Base-by-base conservation (phyloP, 2,797 vertebrate species). In the Caiman crocodilus region DNA sequence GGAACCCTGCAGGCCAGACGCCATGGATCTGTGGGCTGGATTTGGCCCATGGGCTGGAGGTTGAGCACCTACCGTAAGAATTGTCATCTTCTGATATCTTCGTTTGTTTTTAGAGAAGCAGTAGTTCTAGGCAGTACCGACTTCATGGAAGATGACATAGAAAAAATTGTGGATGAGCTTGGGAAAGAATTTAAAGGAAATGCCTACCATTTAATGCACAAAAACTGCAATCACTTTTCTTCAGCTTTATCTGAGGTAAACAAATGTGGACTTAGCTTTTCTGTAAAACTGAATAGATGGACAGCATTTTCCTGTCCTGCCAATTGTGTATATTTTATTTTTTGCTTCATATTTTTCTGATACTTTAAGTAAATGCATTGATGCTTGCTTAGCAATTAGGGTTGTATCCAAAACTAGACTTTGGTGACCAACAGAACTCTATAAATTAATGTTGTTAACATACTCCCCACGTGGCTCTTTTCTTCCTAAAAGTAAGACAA, bases 221-320 rank as follows among this genome's bases (percentile, higher is more conserved):
- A 99, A 98, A 99, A 99, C 98, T 99, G 99, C 98, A 99, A 99
- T 98, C 99, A 99, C 97, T 99, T 99, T 96, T 99, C 99, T 97
- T 99, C 99, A 79, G 98, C 99, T 84, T 98, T 99, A 93, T 99
- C 99, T 25, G 99, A 99, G 99, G 99, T 99, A 97, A 96, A 79
- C 78, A 90, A 85, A 79, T 79, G 23, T 85, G 79, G 42, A n/a
- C 64, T 71, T 58, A 25, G 4, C 11, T 74, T 88, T 88, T 71
- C 57, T 81, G 58, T 42, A 82, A 42, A 17, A 85, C 35, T 57
- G 57, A 71, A 26, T 71, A 81, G 18, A 78, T 7, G 13, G 0
- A 73, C 77, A 14, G 81, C 57, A 87, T 20, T n/a, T 95, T 90
- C 18, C 73, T 79, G 6, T 86, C 16, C 23, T 76, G 55, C 26